Evolutionary conservation across 2,888 invertebrate species (phyloP), one percentile per base, ranked within the genome.

Genomic region (Noctua pronuba): DNA sequence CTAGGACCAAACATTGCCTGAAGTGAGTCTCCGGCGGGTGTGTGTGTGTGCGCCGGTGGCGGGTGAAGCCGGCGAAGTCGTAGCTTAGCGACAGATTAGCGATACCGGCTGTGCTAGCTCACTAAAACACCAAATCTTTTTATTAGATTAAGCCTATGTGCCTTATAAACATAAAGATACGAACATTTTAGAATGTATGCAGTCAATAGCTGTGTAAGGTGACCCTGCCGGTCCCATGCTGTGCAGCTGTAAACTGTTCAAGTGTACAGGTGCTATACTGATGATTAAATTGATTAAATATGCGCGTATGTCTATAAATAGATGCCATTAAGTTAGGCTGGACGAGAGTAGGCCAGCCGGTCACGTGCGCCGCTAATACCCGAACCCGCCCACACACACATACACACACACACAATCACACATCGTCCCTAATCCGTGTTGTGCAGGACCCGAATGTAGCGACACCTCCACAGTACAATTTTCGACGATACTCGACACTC

Each of bases 11-110:
- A 60, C 8, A 46, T 46, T 18, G 18, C 46, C 24, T 31, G 41
- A 21, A 55, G 10, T 35, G n/a, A 41, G 41, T 24, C 38, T 31
- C 21, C 41, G 4, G 38, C 18, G 10, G 24, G 28, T 28, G 28
- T 6, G 28, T 6, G 44, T 18, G 7, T n/a, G 38, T 38, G 11
- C 11, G 24, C 11, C 24, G 7, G 49, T 3, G 16, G 44, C 28
- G 28, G 1, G 21, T 13, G 64, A 74, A 79, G 82, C 78, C 82
- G 55, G 46, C 55, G 82, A 81, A 79, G n/a, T 65, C 16, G n/a
- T 31, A 49, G 78, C 75, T 58, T 65, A 79, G 46, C 74, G 35
- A 41, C 24, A 41, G 79, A 81, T 81, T 65, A 79, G 55, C 64
- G 21, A 31, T 31, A n/a, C 49, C 46, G n/a, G 81, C 44, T 35